These are phyloP conservation scores for Oriolus oriolus DNA, from an alignment of 2,113 vertebrate species.

Conservation along the genomic window DNA sequence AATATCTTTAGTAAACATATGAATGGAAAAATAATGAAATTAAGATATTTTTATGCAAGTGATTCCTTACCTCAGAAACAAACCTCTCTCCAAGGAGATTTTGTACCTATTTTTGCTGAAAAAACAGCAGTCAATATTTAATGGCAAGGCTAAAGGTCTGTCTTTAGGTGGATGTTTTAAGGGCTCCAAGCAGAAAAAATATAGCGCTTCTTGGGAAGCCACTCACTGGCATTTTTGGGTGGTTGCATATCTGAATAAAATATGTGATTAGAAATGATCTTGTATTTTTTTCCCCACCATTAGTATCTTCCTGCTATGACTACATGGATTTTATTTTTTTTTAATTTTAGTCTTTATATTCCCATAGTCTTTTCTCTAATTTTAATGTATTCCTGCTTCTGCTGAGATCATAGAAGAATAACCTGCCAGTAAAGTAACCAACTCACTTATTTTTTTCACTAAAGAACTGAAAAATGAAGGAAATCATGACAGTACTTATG, in stretches of 20 bases:
- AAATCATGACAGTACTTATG: not conserved
- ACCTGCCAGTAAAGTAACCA: fast-evolving
- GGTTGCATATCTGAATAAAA: not conserved
- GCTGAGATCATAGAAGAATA: not conserved
- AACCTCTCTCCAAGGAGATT: not conserved
- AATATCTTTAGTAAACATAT: not conserved
- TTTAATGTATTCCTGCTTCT: not conserved
- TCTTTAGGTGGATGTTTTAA: not conserved
- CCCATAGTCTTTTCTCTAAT: not conserved
- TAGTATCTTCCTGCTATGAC: not conserved
- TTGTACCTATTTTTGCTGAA: not conserved
- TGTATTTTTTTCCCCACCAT: not conserved
- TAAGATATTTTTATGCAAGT: not conserved
- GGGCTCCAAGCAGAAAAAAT: not conserved
- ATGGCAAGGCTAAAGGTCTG: not conserved
- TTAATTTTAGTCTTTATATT: not conserved
- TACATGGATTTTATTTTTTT: not conserved
- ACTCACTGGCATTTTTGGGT: not conserved
- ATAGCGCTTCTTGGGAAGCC: not conserved
- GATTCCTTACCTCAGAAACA: not conserved
- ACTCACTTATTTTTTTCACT: not conserved
- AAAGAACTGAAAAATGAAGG: not conserved
- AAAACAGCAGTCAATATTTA: not conserved
- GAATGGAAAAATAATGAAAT: not conserved
- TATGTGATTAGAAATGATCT: not conserved